Evolutionary conservation across 1,140 invertebrate species (phyloP), one percentile per base, ranked within the genome.

Genomic region (Hypothenemus hampei): DNA sequence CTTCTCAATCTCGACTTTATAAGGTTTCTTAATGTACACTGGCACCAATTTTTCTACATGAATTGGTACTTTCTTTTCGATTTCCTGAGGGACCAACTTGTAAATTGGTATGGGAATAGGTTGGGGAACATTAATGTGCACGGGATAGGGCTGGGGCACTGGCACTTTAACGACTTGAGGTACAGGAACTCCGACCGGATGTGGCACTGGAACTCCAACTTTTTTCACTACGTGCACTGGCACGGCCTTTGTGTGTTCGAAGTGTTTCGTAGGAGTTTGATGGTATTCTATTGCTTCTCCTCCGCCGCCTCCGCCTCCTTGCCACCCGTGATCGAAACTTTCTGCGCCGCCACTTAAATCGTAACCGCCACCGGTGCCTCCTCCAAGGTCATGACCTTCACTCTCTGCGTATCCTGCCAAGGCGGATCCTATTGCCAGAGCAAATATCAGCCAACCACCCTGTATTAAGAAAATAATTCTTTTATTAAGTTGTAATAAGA

Each of bases 1-100:
- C 71, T 87, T 87, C 54, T 87, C 83, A 3, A 87, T 82, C 54
- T 85, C 84, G 4, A 89, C 83, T 21, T 85, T 78, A 73, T 86
- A 87, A 1, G 85, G 86, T 67, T 83, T 87, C 65, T 88, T 84
- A 0, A 89, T 79, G 47, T 84, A 79, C 64, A 85, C 85, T 4
- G 85, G 85, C 48, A 87, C 82, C 50, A 85, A 78, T 57, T 87
- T 87, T 60, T 87, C 85, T 1, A 89, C 82, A 0, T 83, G 77
- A 62, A 86, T 87, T 0, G 85, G 85, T 31, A 87, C 82, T 21
- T 80, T 83, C 64, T 83, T 85, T 64, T 88, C 86, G 15, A 86
- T 81, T 75, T 77, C 61, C 75, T 78, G 65, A 20, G 69, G 69
- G n/a, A 78, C 74, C 50, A 82, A 77, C 71, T 87, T 87, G 55